Percentiles rank a stretch among this genome's conserved stretches.
Evolutionary conservation across 2,113 vertebrate genomes (phyloP).

Genomic region (Pseudonaja textilis): DNA sequence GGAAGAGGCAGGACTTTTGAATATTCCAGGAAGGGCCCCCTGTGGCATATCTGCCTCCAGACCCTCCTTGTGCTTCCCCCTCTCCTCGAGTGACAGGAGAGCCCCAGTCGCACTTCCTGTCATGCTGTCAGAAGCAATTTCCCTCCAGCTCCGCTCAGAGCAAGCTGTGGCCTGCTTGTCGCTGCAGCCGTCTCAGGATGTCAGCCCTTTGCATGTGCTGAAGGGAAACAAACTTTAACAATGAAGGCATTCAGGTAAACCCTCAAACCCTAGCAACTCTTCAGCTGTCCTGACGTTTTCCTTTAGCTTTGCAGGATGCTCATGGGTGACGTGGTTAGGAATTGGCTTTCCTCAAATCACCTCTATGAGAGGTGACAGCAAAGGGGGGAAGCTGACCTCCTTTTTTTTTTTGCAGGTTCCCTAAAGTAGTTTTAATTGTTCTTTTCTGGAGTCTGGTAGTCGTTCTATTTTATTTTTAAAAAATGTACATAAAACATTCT

Average conservation of each 20-base stretch:
- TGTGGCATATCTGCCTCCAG: conserved; percentile 30
- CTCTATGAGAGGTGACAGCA: neutral
- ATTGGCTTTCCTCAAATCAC: neutral
- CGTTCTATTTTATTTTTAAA: neutral
- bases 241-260: conserved; percentile 59
- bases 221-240: conserved; percentile 32
- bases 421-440: neutral
- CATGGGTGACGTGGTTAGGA: neutral
- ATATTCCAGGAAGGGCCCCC: conserved; percentile 3
- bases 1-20: conserved; percentile 29
- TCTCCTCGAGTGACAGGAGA: conserved; percentile 45
- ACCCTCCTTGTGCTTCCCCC: conserved; percentile 35
- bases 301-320: neutral
- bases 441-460: neutral
- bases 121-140: conserved; percentile 44
- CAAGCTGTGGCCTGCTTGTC: conserved; percentile 36
- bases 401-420: neutral
- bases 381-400: neutral
- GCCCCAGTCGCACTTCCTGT: conserved; percentile 53
- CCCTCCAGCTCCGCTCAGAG: conserved; percentile 40
- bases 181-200: conserved; percentile 24
- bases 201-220: conserved; percentile 32
- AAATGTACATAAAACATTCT: neutral
- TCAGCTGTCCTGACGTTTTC: neutral
- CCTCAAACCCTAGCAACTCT: neutral